These are phyloP conservation scores for Eristalis arbustorum DNA, from an alignment of 2,888 invertebrate genomes.

Conservation along the genomic window DNA sequence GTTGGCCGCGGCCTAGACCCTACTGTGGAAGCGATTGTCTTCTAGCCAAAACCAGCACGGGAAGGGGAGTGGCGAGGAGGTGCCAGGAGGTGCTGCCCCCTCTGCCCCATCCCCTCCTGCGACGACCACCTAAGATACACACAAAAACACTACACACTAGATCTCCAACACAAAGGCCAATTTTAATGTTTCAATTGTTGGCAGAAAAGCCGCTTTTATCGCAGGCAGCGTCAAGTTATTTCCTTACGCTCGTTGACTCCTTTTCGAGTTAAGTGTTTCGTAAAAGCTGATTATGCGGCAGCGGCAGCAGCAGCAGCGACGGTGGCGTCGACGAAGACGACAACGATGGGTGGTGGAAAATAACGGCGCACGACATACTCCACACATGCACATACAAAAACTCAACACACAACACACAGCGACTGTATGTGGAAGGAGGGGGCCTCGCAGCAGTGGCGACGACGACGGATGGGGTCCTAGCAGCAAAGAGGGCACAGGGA, in stretches of 20 bases:
- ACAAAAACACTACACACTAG: conserved; percentile 29
- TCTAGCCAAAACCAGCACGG: conserved; percentile 57
- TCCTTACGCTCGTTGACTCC: conserved; percentile 73
- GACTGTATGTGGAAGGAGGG: neutral
- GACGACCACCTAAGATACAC: conserved; percentile 27
- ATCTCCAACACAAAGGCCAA: conserved; percentile 66
- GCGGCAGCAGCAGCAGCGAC: conserved; percentile 44
- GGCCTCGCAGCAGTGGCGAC: neutral
- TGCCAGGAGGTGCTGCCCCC: neutral
- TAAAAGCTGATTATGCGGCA: conserved; percentile 73
- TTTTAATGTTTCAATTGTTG: conserved; percentile 71
- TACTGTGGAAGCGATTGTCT: conserved; percentile 57
- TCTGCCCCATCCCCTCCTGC: no score
- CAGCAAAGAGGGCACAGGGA: conserved; percentile 18
- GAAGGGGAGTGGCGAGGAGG: neutral
- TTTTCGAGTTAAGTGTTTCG: conserved; percentile 73
- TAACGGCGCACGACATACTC: conserved; percentile 48
- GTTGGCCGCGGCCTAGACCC: neutral
- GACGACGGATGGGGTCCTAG: neutral
- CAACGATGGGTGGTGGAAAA: conserved; percentile 46
- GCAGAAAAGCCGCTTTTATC: conserved; percentile 71
- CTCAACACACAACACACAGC: neutral
- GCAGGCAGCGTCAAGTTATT: conserved; percentile 71
- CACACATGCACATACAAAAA: conserved; percentile 43
- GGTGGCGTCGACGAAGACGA: conserved; percentile 17